These are phyloP conservation scores for Scolopax mira DNA, from an alignment of 2,113 vertebrate genomes.

Conservation along the genomic window DNA sequence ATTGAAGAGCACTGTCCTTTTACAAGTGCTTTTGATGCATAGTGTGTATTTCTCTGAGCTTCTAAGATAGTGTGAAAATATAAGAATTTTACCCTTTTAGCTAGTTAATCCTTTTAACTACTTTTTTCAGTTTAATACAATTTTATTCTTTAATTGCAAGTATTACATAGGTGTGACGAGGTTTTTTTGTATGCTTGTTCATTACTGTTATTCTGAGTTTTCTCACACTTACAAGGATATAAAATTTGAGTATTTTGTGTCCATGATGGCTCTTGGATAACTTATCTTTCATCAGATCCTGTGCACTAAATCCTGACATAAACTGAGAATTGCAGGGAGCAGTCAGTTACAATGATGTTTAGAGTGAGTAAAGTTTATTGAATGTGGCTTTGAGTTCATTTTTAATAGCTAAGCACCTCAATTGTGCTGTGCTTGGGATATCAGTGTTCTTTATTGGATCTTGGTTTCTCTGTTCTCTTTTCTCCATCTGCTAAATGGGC, in stretches of 20 bases:
- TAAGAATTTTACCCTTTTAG: not conserved
- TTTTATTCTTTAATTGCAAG: not conserved
- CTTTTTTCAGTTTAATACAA: not conserved
- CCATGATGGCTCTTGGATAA: not conserved
- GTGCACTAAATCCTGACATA: not conserved
- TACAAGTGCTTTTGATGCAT: not conserved
- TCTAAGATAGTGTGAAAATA: not conserved
- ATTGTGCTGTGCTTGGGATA: not conserved
- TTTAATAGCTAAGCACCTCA: not conserved
- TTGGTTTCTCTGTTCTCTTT: not conserved
- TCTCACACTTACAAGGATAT: not conserved
- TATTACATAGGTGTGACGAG: rapidly evolving
- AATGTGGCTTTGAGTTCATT: not conserved
- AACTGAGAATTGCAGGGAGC: not conserved
- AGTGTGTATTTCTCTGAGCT: not conserved
- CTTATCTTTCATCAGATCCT: not conserved
- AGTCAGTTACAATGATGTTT: not conserved
- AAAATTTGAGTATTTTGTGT: not conserved
- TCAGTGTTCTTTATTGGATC: not conserved
- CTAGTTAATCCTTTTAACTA: not conserved
- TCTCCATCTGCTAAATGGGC: not conserved
- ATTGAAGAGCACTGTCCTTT: not conserved
- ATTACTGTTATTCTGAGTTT: not conserved
- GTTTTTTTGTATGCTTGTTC: not conserved
- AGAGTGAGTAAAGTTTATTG: not conserved